Evolutionary conservation across 2,888 invertebrate species (phyloP).

Genomic region (Loripinus fragilis): DNA sequence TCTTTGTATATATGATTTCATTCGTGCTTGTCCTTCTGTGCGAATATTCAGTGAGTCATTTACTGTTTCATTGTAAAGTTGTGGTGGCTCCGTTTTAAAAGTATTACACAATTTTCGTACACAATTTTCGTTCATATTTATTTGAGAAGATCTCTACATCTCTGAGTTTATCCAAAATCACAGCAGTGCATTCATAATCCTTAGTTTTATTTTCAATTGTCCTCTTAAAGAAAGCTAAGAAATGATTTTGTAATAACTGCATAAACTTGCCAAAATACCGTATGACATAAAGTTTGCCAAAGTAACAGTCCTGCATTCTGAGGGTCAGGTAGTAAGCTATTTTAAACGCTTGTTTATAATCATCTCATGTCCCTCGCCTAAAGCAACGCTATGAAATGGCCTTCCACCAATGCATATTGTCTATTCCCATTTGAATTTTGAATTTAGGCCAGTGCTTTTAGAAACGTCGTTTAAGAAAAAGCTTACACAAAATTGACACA

Average conservation of each 20-base stretch:
- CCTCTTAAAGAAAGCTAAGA: background rate
- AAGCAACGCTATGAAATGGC: background rate
- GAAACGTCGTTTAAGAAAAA: too few relatives aligned
- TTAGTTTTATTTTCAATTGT: slow-evolving; percentile 6
- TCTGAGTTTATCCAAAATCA: background rate
- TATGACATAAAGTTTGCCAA: background rate
- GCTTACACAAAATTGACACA: too few relatives aligned
- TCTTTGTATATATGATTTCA: background rate
- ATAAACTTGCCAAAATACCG: slow-evolving; percentile 12
- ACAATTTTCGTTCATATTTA: background rate
- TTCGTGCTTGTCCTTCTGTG: background rate
- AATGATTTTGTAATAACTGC: background rate
- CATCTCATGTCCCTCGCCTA: background rate
- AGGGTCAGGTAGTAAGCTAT: background rate
- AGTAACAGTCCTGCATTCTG: slow-evolving; percentile 4
- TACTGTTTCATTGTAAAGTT: slow-evolving; percentile 6
- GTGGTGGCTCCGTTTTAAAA: background rate
- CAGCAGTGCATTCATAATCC: background rate
- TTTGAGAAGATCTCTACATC: background rate
- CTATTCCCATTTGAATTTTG: background rate
- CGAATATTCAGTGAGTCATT: background rate
- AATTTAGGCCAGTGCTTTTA: too few relatives aligned
- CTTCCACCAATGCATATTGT: background rate
- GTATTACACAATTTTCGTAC: background rate
- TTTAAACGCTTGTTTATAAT: background rate